Evolutionary conservation across 2,797 vertebrate species (phyloP).

Genomic region (Liparis tanakae): DNA sequence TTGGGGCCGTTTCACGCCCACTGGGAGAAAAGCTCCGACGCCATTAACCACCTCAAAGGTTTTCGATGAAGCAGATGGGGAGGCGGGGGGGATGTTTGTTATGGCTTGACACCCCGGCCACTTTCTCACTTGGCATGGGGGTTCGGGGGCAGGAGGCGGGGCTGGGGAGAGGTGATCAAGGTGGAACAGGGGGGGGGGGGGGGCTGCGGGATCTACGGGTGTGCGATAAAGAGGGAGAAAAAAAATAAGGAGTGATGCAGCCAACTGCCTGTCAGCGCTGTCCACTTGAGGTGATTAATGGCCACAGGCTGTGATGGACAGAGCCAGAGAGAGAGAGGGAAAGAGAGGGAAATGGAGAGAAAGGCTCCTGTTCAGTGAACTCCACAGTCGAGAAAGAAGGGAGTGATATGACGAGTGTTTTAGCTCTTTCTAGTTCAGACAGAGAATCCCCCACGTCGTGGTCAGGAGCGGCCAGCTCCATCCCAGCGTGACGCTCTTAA

Average conservation of each 20-base stretch:
- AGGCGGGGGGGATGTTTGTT: slow-evolving; percentile 63
- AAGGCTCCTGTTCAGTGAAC: slow-evolving; percentile 66
- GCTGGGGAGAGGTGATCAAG: slow-evolving; percentile 18
- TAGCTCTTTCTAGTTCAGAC: slow-evolving; percentile 35
- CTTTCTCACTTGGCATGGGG: slow-evolving; percentile 50
- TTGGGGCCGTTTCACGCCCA: slow-evolving; percentile 43
- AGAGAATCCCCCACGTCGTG: slow-evolving; percentile 55
- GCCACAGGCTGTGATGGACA: slow-evolving; percentile 76
- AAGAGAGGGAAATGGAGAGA: slow-evolving; percentile 49
- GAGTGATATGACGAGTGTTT: slow-evolving; percentile 60
- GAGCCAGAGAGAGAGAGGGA: slow-evolving; percentile 67
- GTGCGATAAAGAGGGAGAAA: slow-evolving; percentile 35
- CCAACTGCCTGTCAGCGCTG: slow-evolving; percentile 78
- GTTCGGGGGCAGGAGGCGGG: slow-evolving; percentile 15
- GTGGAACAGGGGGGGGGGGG: slow-evolving; percentile 11
- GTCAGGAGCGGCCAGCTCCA: slow-evolving; percentile 31
- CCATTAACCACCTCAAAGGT: slow-evolving; percentile 72
- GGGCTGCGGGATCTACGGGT: slow-evolving; percentile 48
- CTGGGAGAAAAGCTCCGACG: slow-evolving; percentile 48
- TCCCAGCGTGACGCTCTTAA: slow-evolving; percentile 55
- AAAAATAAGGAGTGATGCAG: slow-evolving; percentile 67
- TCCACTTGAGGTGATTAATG: slow-evolving; percentile 83
- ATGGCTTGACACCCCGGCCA: slow-evolving; percentile 61
- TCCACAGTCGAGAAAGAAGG: slow-evolving; percentile 44
- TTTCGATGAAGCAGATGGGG: slow-evolving; percentile 74